Percentiles rank a stretch among this genome's conserved stretches.
These are phyloP conservation scores for Oryzias woworae DNA, from an alignment of 2,113 vertebrate species.

Conservation along the genomic window DNA sequence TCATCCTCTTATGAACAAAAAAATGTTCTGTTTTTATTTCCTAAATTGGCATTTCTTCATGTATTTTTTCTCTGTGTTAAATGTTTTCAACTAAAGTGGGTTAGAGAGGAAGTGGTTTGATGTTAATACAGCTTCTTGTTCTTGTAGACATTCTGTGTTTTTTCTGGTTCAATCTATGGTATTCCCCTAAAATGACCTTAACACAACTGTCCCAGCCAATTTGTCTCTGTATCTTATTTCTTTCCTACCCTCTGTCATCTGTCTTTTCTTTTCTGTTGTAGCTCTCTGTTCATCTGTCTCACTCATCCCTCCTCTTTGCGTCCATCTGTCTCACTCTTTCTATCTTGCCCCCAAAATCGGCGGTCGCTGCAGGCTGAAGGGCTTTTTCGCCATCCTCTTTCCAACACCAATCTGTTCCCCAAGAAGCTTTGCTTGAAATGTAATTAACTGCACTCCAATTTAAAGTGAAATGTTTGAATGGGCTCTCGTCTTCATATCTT, in stretches of 20 bases:
- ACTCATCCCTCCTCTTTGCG: slow-evolving; percentile 49
- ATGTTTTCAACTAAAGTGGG: too few species aligned
- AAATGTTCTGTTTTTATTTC: too few species aligned
- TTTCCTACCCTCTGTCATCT: slow-evolving; percentile 28
- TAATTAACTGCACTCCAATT: slow-evolving; percentile 24
- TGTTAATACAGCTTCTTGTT: too few species aligned
- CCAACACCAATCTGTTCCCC: slow-evolving; percentile 34
- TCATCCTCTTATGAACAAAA: too few species aligned
- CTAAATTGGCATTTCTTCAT: too few species aligned
- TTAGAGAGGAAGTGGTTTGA: too few species aligned
- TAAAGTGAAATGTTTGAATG: slow-evolving; percentile 7
- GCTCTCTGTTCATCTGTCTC: slow-evolving; percentile 55
- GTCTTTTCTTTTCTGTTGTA: slow-evolving; percentile 46
- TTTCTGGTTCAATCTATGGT: background rate
- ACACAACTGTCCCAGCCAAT: slow-evolving; percentile 33
- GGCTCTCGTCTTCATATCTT: background rate
- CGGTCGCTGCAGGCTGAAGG: slow-evolving; percentile 42
- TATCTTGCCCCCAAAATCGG: slow-evolving; percentile 37
- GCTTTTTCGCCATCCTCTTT: slow-evolving; percentile 33
- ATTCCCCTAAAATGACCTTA: slow-evolving; percentile 37
- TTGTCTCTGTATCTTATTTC: slow-evolving; percentile 43
- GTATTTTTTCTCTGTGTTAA: too few species aligned
- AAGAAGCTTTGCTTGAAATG: slow-evolving; percentile 33
- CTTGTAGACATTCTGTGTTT: background rate
- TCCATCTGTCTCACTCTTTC: slow-evolving; percentile 57